Conservation (phyloP, 1,140 invertebrate species). For the Aradophagus sp. region DNA sequence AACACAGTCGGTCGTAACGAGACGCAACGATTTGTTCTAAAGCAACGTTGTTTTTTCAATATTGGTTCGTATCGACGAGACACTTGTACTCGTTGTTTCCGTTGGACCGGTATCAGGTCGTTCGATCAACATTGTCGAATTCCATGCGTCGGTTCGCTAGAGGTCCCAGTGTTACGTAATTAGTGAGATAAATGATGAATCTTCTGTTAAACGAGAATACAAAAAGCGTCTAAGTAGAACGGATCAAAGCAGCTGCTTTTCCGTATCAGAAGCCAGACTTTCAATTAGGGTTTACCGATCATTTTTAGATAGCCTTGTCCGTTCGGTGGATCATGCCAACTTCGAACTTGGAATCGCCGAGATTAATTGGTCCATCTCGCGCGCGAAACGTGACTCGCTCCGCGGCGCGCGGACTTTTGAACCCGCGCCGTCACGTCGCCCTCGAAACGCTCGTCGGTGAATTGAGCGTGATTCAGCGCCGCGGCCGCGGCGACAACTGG, state of each 20-base stretch:
- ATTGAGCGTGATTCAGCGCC: conserved; percentile 8
- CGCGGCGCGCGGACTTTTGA: conserved; percentile 18
- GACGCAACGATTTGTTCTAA: too few relatives aligned
- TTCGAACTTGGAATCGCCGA: conserved; percentile 35
- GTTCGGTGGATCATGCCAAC: conserved; percentile 36
- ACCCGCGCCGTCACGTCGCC: conserved; percentile 10
- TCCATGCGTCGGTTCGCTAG: too few relatives aligned
- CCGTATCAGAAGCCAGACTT: conserved; percentile 12
- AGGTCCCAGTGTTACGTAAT: too few relatives aligned
- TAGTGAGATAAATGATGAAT: too few relatives aligned
- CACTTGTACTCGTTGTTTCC: too few relatives aligned
- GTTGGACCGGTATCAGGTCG: too few relatives aligned
- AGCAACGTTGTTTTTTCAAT: too few relatives aligned
- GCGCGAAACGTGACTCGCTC: conserved; percentile 21
- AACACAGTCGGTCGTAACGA: too few relatives aligned
- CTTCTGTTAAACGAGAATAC: background rate
- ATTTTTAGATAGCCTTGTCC: conserved; percentile 48
- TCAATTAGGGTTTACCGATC: conserved; percentile 28
- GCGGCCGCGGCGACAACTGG: background rate
- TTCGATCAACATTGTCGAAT: too few relatives aligned
- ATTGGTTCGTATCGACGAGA: too few relatives aligned
- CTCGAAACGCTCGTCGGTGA: conserved; percentile 8
- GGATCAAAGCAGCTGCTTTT: conserved; percentile 20
- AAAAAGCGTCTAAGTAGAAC: conserved; percentile 2
- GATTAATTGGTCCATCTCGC: conserved; percentile 35